phyloP scores from a whole-genome alignment of 2,888 invertebrate species.

The Morpho achilles region DNA sequence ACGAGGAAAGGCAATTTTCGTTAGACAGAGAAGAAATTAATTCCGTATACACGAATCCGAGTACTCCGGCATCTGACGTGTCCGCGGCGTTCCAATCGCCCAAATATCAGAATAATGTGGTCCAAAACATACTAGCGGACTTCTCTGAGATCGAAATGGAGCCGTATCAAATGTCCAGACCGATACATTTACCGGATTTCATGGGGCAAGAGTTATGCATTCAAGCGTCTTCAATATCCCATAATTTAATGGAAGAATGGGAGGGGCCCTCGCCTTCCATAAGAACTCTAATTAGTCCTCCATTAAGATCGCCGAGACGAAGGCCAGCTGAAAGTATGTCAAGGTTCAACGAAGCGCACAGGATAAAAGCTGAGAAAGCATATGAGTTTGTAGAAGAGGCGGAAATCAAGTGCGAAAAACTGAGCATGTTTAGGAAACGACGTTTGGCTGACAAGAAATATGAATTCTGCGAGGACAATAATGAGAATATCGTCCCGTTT shows the following conservation, averaged over 20 bases:
- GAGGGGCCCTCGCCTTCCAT: conserved; percentile 71
- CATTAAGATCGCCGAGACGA: conserved; percentile 64
- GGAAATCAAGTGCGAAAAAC: conserved; percentile 89
- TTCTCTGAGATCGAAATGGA: conserved; percentile 82
- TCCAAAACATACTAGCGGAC: conserved; percentile 81
- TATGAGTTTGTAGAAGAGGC: conserved; percentile 92
- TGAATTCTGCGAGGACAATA: conserved; percentile 90
- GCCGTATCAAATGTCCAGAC: conserved; percentile 60
- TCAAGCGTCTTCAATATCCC: conserved; percentile 67
- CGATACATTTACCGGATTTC: conserved; percentile 65
- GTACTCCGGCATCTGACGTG: conserved; percentile 59
- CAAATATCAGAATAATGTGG: conserved; percentile 75
- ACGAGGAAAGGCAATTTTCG: conserved; percentile 54
- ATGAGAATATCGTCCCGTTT: conserved; percentile 83
- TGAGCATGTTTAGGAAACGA: conserved; percentile 91
- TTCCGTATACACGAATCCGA: conserved; percentile 55
- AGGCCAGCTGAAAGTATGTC: conserved; percentile 75
- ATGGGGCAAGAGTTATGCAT: conserved; percentile 72
- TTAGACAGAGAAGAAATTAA: conserved; percentile 58
- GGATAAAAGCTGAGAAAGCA: conserved; percentile 83
- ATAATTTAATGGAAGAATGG: conserved; percentile 75
- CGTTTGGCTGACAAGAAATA: conserved; percentile 94
- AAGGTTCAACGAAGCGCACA: conserved; percentile 72
- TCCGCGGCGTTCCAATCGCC: conserved; percentile 72
- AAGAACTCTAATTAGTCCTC: conserved; percentile 69